A percentile compares a stretch with the other conserved stretches of the same genome.
These are phyloP conservation scores for Sebastes nivosus DNA, from an alignment of 2,797 vertebrate species.

Conservation along the genomic window DNA sequence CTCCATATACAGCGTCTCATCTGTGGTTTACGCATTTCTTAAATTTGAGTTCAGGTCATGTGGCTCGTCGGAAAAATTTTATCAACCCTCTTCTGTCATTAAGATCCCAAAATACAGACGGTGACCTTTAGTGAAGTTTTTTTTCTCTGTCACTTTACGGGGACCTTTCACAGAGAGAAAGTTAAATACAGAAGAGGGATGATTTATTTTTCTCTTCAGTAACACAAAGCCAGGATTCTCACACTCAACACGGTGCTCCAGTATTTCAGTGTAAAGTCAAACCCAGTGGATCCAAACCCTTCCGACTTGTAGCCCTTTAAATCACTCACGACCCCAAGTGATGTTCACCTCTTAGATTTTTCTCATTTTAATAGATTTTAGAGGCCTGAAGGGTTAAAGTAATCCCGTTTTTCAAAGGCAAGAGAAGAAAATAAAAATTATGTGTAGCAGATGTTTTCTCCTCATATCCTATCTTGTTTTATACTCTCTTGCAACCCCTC, in stretches of 20 bases:
- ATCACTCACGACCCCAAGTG: slow-evolving; percentile 7
- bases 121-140: slow-evolving; percentile 43
- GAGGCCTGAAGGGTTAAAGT: background rate
- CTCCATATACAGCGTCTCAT: background rate
- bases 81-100: background rate
- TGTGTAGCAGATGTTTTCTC: slow-evolving; percentile 1
- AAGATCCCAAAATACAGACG: slow-evolving; percentile 23
- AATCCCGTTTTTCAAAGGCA: background rate
- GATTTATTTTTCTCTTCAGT: slow-evolving; percentile 32
- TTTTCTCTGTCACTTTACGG: slow-evolving; percentile 21
- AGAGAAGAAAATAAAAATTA: background rate
- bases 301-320: slow-evolving; percentile 27
- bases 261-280: slow-evolving; percentile 27
- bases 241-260: slow-evolving; percentile 26
- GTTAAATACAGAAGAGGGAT: slow-evolving; percentile 6
- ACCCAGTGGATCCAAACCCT: slow-evolving; percentile 4
- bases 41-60: slow-evolving; percentile 5
- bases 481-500: background rate
- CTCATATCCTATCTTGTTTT: background rate
- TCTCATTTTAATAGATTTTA: background rate
- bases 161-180: slow-evolving; percentile 23
- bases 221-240: slow-evolving; percentile 31
- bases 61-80: background rate
- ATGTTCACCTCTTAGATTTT: slow-evolving; percentile 3
- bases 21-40: background rate